Evolutionary conservation across 2,797 vertebrate genomes (phyloP).

Genomic region (Sebastes taczanowskii): DNA sequence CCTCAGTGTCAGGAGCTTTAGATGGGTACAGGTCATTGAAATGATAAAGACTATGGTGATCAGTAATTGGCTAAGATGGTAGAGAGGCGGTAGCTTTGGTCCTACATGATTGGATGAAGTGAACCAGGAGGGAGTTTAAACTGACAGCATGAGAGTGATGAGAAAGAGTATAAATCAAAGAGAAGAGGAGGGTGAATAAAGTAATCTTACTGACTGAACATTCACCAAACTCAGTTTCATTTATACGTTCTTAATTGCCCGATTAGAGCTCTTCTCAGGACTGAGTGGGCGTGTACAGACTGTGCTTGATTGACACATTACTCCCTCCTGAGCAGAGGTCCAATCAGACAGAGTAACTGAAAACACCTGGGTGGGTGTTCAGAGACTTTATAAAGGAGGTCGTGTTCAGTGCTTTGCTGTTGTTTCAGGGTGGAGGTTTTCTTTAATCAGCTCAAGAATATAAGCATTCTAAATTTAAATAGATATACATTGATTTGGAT

Average conservation of each 20-base stretch:
- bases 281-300: not conserved
- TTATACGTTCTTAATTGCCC: too few relatives aligned
- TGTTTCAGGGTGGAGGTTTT: not conserved
- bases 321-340: not conserved
- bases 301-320: not conserved
- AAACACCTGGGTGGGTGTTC: not conserved
- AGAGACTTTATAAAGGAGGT: not conserved
- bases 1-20: not conserved
- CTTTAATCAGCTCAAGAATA: not conserved
- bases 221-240: not conserved
- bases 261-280: not conserved
- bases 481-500: not conserved
- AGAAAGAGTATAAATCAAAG: not conserved
- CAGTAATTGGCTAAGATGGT: not conserved
- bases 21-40: not conserved
- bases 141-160: not conserved
- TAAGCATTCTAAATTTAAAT: not conserved
- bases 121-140: not conserved
- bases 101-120: not conserved
- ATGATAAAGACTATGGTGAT: not conserved
- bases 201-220: not conserved
- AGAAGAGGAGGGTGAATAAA: not conserved
- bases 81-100: not conserved
- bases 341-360: not conserved
- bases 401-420: not conserved